phyloP scores from a whole-genome alignment of 2,888 invertebrate species.

The Patella caerulea region DNA sequence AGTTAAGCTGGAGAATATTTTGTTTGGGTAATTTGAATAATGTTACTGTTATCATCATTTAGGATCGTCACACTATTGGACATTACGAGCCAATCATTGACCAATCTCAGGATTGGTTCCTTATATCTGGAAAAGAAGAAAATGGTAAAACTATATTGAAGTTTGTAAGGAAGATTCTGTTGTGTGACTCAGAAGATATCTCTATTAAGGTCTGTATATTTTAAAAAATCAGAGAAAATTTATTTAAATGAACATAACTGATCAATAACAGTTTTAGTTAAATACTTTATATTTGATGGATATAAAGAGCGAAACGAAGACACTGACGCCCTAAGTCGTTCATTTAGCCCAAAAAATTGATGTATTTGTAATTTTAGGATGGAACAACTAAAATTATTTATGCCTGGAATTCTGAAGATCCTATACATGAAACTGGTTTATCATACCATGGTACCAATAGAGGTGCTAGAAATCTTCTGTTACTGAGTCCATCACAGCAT shows the following conservation, averaged over 20 bases:
- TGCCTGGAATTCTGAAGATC: conserved; percentile 46
- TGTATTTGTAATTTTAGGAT: conserved; percentile 30
- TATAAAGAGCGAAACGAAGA: too few species aligned
- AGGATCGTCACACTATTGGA: conserved; percentile 50
- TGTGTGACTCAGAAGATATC: conserved; percentile 50
- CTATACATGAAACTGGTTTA: conserved; percentile 34
- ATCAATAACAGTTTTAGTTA: not conserved
- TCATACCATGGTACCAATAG: conserved; percentile 43
- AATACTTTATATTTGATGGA: too few species aligned
- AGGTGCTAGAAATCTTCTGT: conserved; percentile 45
- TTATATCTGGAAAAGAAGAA: conserved; percentile 45
- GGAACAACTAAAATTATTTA: conserved; percentile 47
- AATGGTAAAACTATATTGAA: conserved; percentile 48
- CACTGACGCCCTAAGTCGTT: too few species aligned
- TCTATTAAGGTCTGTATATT: conserved; percentile 42
- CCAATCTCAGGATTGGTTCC: conserved; percentile 47
- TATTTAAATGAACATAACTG: not conserved
- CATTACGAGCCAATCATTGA: conserved; percentile 47
- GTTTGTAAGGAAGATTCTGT: conserved; percentile 46
- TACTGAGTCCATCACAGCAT: conserved; percentile 32
- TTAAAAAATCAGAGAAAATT: conserved; percentile 12
- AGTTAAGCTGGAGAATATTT: too few species aligned
- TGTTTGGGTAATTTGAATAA: too few species aligned
- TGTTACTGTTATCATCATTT: not conserved
- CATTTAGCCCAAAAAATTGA: too few species aligned